Percentiles rank a stretch among this genome's conserved stretches.
These are phyloP conservation scores for Eristalinus sepulchralis DNA, from an alignment of 2,888 invertebrate species.

Conservation along the genomic window DNA sequence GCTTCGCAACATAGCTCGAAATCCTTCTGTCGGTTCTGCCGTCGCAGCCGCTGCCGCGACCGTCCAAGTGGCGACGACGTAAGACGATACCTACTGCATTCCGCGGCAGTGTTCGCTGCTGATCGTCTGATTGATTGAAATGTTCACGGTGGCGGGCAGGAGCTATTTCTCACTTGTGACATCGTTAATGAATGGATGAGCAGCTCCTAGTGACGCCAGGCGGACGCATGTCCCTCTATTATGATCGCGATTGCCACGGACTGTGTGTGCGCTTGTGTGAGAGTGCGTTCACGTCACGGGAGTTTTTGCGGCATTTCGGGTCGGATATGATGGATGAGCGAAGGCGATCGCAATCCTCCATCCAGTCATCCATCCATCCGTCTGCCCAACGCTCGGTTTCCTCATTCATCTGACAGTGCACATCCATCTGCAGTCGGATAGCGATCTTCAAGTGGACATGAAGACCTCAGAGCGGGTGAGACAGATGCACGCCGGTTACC, in stretches of 20 bases:
- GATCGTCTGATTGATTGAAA: slow-evolving; percentile 69
- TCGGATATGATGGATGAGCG: slow-evolving; percentile 64
- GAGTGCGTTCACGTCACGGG: slow-evolving; percentile 33
- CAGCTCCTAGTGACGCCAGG: slow-evolving; percentile 58
- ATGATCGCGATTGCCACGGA: slow-evolving; percentile 31
- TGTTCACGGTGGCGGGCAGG: slow-evolving; percentile 65
- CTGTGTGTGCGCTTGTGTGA: slow-evolving; percentile 25
- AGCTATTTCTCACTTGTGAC: slow-evolving; percentile 71
- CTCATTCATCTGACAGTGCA: not conserved
- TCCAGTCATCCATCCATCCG: slow-evolving; percentile 40
- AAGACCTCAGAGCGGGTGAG: slow-evolving; percentile 42
- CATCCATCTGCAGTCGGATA: slow-evolving; percentile 51
- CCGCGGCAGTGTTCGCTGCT: slow-evolving; percentile 46
- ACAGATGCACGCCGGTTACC: slow-evolving; percentile 50
- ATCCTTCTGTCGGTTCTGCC: not conserved
- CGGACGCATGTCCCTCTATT: slow-evolving; percentile 38
- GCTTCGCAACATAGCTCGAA: slow-evolving; percentile 35
- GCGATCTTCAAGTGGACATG: slow-evolving; percentile 47
- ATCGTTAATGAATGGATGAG: slow-evolving; percentile 66
- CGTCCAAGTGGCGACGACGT: not conserved
- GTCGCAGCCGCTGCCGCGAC: not conserved
- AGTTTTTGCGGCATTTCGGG: slow-evolving; percentile 42
- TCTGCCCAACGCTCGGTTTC: not conserved
- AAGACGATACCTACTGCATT: slow-evolving; percentile 46
- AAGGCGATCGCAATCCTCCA: slow-evolving; percentile 40